Conservation (phyloP, 2,113 vertebrate genomes). For the Martes martes region DNA sequence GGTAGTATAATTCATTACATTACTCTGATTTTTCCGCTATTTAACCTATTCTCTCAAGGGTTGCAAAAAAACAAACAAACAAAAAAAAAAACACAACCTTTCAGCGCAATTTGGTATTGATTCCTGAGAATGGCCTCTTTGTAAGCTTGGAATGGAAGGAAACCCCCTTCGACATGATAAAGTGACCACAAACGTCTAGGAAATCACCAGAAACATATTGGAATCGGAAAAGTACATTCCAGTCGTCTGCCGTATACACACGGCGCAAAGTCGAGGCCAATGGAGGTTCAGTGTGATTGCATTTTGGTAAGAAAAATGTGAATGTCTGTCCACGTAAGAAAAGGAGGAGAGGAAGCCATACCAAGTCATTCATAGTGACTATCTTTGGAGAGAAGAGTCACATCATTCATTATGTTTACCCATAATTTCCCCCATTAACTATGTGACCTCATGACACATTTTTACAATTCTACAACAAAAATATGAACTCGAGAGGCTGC, state of each 20-base stretch:
- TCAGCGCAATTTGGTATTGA: neutral
- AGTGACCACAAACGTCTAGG: neutral
- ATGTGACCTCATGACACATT: neutral
- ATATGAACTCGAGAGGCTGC: neutral
- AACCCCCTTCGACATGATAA: neutral
- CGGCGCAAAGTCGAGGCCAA: accelerated
- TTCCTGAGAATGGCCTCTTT: constrained; percentile 8
- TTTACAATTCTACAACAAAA: neutral
- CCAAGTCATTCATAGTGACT: neutral
- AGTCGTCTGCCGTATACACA: neutral
- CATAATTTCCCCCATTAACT: neutral
- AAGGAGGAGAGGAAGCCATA: neutral
- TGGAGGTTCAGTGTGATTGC: neutral
- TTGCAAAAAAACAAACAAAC: neutral
- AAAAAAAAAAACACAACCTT: neutral
- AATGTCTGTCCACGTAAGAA: neutral
- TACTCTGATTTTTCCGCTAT: neutral
- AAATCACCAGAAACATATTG: neutral
- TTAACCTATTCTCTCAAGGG: neutral
- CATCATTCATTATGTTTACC: neutral
- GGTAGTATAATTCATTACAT: neutral
- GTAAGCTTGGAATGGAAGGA: neutral
- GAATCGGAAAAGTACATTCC: neutral
- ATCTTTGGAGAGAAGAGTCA: neutral
- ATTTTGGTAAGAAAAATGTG: neutral